Evolutionary conservation across 2,888 invertebrate genomes (phyloP).

Genomic region (Lissocephala sabroskyi): DNA sequence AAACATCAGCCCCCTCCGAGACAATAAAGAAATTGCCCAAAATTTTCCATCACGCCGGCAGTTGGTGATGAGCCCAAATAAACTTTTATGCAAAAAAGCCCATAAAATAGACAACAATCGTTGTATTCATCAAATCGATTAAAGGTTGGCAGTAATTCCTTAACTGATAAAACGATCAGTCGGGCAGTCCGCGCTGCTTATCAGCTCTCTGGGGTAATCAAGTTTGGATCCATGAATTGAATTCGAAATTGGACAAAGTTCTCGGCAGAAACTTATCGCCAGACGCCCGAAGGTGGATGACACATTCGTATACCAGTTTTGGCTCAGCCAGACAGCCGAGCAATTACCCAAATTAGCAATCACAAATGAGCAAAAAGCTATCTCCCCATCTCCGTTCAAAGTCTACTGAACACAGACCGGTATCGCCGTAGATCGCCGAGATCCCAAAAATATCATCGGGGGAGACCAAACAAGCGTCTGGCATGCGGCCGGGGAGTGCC

Average conservation of each 20-base stretch:
- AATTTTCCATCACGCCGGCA: slow-evolving; percentile 34
- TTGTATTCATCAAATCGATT: too few relatives aligned
- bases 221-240: slow-evolving; percentile 6
- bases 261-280: slow-evolving; percentile 36
- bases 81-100: not conserved
- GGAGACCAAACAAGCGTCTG: slow-evolving; percentile 43
- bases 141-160: too few relatives aligned
- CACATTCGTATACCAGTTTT: slow-evolving; percentile 31
- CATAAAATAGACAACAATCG: too few relatives aligned
- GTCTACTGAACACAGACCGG: too few relatives aligned
- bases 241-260: slow-evolving; percentile 42
- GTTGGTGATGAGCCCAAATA: not conserved
- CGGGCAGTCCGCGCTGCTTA: not conserved
- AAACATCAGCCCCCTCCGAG: too few relatives aligned
- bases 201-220: slow-evolving; percentile 27
- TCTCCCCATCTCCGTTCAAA: not conserved
- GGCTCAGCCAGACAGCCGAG: too few relatives aligned
- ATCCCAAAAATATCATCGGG: slow-evolving; percentile 10
- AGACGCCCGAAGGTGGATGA: slow-evolving; percentile 32
- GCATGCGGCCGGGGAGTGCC: slow-evolving; percentile 51
- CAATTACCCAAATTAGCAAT: not conserved
- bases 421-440: slow-evolving; percentile 32
- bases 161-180: not conserved
- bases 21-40: slow-evolving; percentile 1
- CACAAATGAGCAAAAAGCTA: not conserved